Evolutionary conservation across 2,797 vertebrate species (phyloP), one percentile per base, ranked within the genome.

Genomic region (Buceros bicornis): DNA sequence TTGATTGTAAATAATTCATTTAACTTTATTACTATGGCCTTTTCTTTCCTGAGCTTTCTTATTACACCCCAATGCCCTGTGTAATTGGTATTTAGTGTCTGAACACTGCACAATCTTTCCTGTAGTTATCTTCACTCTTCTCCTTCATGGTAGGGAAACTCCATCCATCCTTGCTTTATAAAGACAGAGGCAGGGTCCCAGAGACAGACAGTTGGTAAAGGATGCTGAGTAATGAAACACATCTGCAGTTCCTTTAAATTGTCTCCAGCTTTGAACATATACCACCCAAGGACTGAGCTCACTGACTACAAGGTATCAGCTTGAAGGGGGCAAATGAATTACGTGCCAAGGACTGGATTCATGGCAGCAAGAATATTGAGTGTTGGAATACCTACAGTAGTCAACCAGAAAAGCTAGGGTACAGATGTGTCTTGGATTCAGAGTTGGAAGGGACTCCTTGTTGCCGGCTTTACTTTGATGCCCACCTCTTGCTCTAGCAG

Each of bases 1-100:
- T 2, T 93, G 88, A 76, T 84, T 82, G 73, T 90, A 93, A 96
- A 95, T 96, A 96, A 95, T 84, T 90, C 19, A 89, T 93, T 96
- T 95, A 76, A 20, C 47, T 92, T 92, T 90, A 95, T 89, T 92
- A 62, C 43, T 79, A 48, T 92, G 88, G 83, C 86, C 83, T 96
- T 95, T 95, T 90, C 47, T 76, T 86, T 89, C n/a, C 47, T 60
- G 51, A 82, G 58, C 43, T 92, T 89, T 82, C 51, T 88, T 86
- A 91, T 88, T 87, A 70, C 51, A 92, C 70, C 70, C 66, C 90
- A 89, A 31, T 87, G 77, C 81, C 77, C 51, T 70, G 43, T 62
- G 56, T 89, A 92, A 89, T 77, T 95, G 88, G 25, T 66, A 60
- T 90, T 89, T 84, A 79, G 47, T 69, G 66, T 73, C 58, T 72